phyloP scores from a whole-genome alignment of 2,797 vertebrate genomes.

The Podargus strigoides region DNA sequence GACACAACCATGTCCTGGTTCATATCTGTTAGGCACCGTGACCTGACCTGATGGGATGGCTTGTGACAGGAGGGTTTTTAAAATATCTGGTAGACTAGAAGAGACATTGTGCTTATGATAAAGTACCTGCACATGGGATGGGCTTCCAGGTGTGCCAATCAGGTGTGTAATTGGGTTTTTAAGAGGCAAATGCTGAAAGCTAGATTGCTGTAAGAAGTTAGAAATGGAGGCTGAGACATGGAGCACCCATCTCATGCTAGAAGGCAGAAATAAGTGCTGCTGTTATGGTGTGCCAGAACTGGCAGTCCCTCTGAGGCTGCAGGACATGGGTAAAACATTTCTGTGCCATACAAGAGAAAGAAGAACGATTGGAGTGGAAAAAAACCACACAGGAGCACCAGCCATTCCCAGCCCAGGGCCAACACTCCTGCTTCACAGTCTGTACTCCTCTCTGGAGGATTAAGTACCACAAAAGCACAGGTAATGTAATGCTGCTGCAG shows the following conservation, averaged over 20 bases:
- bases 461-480: not conserved
- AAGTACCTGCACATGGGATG: not conserved
- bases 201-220: not conserved
- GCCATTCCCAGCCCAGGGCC: not conserved
- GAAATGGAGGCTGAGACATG: not conserved
- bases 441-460: not conserved
- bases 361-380: not conserved
- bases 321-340: not conserved
- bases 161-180: not conserved
- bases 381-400: not conserved
- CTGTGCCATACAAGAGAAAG: not conserved
- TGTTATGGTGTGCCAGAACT: not conserved
- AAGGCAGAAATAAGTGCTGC: not conserved
- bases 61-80: not conserved
- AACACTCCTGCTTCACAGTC: not conserved
- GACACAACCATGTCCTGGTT: not conserved
- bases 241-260: not conserved
- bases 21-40: fast-evolving
- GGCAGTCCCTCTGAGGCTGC: not conserved
- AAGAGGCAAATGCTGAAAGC: not conserved
- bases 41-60: not conserved
- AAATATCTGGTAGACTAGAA: not conserved
- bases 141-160: not conserved
- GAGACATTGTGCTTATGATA: not conserved
- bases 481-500: not conserved